Conservation (phyloP, 2,888 invertebrate genomes). For the Antheraea yamamai region DNA sequence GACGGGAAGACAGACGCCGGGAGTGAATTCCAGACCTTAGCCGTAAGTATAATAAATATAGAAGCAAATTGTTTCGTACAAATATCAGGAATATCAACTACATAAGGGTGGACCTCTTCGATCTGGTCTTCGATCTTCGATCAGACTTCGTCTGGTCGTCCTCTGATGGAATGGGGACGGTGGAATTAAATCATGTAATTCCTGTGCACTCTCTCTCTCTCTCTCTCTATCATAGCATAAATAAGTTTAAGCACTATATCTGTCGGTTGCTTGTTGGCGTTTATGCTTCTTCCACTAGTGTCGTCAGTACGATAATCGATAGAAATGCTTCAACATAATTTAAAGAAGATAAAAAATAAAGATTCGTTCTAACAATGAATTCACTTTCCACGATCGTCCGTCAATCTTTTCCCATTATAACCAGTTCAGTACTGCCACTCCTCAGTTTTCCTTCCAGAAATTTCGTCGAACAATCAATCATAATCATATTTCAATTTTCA, state of each 20-base stretch:
- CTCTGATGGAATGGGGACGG: too few species aligned
- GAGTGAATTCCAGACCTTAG: too few species aligned
- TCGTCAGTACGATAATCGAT: neutral
- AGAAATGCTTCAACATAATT: neutral
- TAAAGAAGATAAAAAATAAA: neutral
- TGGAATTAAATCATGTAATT: too few species aligned
- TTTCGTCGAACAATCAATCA: neutral
- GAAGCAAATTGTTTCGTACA: too few species aligned
- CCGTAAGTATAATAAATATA: too few species aligned
- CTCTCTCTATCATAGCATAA: neutral
- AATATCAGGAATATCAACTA: too few species aligned
- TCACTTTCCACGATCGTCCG: neutral
- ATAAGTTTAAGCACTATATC: neutral
- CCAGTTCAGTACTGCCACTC: neutral
- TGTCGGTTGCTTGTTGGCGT: neutral
- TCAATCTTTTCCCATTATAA: neutral
- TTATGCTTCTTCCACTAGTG: neutral
- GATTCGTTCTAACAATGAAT: neutral
- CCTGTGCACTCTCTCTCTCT: too few species aligned
- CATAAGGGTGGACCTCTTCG: too few species aligned
- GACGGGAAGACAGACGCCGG: too few species aligned
- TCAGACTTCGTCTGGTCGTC: too few species aligned
- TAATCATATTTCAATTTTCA: neutral
- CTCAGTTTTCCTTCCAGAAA: neutral
- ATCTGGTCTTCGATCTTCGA: too few species aligned